Evolutionary conservation across 2,797 vertebrate genomes (phyloP), one percentile per base, ranked within the genome.

Genomic region (Labeo calbasu): DNA sequence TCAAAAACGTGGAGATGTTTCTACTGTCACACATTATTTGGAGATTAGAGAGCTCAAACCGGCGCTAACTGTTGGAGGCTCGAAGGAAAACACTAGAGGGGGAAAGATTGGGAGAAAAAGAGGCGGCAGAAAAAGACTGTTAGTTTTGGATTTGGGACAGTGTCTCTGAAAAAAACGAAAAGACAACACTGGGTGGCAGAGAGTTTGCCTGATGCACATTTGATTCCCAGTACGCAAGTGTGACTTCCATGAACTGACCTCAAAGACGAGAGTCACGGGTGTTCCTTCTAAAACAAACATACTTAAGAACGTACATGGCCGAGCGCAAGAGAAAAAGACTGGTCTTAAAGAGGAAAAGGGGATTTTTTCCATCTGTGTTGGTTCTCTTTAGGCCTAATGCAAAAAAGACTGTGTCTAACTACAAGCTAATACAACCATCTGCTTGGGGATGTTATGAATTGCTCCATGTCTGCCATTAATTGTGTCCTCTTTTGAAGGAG

Each of bases 251-350:
- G 92, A 89, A 93, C 92, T 87, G 87, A 85, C 90, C 92, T 92
- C 86, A 89, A 92, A 91, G 90, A 88, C 84, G 89, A 92, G 91
- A 93, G 92, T 94, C 89, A 89, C 86, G 25, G 63, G 88, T 85
- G 87, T 91, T 89, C 88, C 89, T 85, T 90, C 91, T 94, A 92
- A 93, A 93, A 91, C 91, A 94, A 94, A 94, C 91, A 93, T 91
- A 92, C 94, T 93, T 94, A 94, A 89, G 89, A 94, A 94, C 91
- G 91, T 90, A n/a, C 79, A 80, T 61, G 65, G 76, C 69, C 51
- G 19, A 85, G 53, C 51, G 50, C 36, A 25, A 86, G 89, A 88
- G 77, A 79, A 90, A 91, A 92, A 86, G 89, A 86, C 87, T 84
- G 88, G 83, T 93, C 91, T 90, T 88, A 46, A 57, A 55, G 23